Base-by-base conservation (phyloP, 2,797 vertebrate genomes). In the Helostoma temminkii region DNA sequence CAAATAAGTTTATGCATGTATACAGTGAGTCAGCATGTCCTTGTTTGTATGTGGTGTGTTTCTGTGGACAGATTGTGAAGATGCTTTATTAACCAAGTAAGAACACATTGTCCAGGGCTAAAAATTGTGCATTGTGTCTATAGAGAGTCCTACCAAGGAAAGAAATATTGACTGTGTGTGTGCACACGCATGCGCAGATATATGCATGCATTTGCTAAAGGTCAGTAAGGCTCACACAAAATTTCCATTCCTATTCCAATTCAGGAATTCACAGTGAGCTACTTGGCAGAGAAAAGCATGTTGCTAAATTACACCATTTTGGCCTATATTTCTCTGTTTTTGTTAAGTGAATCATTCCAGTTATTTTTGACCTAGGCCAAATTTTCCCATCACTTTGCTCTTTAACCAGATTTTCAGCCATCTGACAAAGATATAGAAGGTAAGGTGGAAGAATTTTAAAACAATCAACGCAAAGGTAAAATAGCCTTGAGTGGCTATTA, bases 191-290 rank as follows among this genome's bases (percentile, higher is more conserved):
- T 49, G 52, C 21, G 34, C 22, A 25, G 12, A 64, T 59, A 30
- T 50, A 66, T 58, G 34, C 45, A 53, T 56, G 48, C n/a, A 56
- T 79, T 42, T 78, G 47, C 65, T 74, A 78, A 72, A 74, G 62
- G 64, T 73, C 66, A 78, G 12, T 63, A 56, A 76, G 71, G 46
- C 61, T 50, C 19, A 60, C n/a, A 28, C 32, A 66, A 57, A 64
- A 56, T 39, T 70, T 74, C 57, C 46, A 68, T 69, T 75, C 34
- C 56, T 66, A 62, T 53, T 69, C n/a, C 22, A 24, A 36, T 42
- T 50, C 52, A 50, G 45, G 8, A 74, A 76, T 66, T 83, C 25
- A 16, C 18, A 45, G 28, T 30, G 41, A 80, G 43, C 26, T 25
- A 55, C 42, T 41, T 49, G 39, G 39, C 46, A 55, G 26, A 42